These are phyloP conservation scores for Escarpia spicata DNA, from an alignment of 2,888 invertebrate species.

Conservation along the genomic window DNA sequence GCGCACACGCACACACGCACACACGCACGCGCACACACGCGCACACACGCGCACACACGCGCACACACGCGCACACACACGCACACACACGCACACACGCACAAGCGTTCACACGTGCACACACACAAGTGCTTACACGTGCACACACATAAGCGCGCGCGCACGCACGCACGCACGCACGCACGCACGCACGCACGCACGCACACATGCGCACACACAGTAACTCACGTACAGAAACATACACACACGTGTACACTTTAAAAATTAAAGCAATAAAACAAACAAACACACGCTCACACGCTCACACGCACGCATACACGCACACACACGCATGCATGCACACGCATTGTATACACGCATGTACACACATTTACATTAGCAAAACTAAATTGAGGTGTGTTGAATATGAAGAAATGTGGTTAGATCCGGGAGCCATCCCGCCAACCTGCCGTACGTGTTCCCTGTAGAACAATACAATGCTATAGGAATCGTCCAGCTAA, in stretches of 20 bases:
- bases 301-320: neutral
- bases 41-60: slow-evolving; percentile 24
- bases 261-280: neutral
- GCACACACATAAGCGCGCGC: neutral
- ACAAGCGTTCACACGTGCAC: neutral
- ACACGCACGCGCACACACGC: neutral
- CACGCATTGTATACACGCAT: too few relatives aligned
- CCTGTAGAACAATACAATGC: too few relatives aligned
- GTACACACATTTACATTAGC: too few relatives aligned
- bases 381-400: too few relatives aligned
- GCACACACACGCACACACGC: slow-evolving; percentile 26
- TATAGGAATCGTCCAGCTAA: too few relatives aligned
- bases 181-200: neutral
- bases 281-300: neutral
- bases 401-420: too few relatives aligned
- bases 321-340: too few relatives aligned
- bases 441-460: too few relatives aligned
- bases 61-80: slow-evolving; percentile 27
- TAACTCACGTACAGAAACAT: neutral
- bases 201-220: neutral
- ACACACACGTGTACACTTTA: neutral
- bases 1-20: neutral
- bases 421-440: too few relatives aligned
- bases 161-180: neutral
- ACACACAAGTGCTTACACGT: neutral